Base-by-base conservation (phyloP, 1,140 invertebrate genomes). In the Lepidurus packardi region DNA sequence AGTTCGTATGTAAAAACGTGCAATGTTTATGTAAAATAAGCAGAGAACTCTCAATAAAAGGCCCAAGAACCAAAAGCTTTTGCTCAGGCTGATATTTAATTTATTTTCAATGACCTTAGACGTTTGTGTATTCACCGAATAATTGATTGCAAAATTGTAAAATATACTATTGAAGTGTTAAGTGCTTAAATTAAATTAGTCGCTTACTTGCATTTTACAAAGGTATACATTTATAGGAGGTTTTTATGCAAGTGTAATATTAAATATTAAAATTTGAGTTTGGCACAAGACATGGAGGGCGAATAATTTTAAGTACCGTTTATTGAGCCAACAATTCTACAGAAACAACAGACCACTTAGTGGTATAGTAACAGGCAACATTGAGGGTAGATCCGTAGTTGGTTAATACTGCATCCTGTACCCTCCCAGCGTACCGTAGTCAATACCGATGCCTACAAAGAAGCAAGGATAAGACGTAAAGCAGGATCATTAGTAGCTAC, bases 371-470 rank as follows among this genome's bases (percentile, higher is more conserved):
- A 21, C 53, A 65, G 21, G 53, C 53, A 65, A 65, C 53, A 21
- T 21, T 65, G 53, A n/a, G 53, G 16, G 21, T 21, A 65, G n/a
- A 21, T 65, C 53, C 53, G n/a, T 65, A 16, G 53, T 65, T 65
- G 53, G 53, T 65, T 65, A 65, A 21, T 21, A 65, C 53, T n/a
- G 21, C 53, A 65, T 65, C 53, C 53, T 65, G n/a, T 65, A 65
- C 21, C 53, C 53, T n/a, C 53, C 53, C 7, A 65, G 16, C 13
- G 53, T 65, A 65, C 53, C 53, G 13, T 65, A 65, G 53, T 65
- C 53, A 13, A 65, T 21, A n/a, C n/a, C 53, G 16, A 65, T 65
- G 53, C 53, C 53, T 65, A 21, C 13, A 65, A 65, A 65, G 53
- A 65, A 65, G 53, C 16, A 65, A 65, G 53, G 34, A 65, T 13